These are phyloP conservation scores for Chironomus striatipennis DNA, from an alignment of 1,140 invertebrate genomes.

Conservation along the genomic window DNA sequence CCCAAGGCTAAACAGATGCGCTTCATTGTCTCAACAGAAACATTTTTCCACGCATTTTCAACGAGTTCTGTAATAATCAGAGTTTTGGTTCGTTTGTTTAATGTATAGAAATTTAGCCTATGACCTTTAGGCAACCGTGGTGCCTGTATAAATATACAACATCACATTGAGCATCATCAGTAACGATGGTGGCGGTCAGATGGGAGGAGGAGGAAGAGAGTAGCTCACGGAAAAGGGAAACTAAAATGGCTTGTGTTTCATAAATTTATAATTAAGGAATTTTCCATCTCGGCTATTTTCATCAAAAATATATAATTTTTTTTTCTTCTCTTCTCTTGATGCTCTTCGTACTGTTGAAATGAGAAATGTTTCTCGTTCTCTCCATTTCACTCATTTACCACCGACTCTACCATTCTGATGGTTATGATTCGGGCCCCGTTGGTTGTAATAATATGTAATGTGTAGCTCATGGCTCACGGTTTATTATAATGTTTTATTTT, in stretches of 20 bases:
- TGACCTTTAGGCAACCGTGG: neutral
- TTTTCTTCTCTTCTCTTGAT: neutral
- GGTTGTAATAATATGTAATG: no score
- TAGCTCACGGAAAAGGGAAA: neutral
- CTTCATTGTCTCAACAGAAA: no score
- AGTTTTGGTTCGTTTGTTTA: conserved; percentile 18
- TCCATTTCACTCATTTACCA: no score
- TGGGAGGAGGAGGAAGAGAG: neutral
- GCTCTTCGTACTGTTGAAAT: neutral
- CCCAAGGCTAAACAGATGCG: no score
- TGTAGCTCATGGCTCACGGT: neutral
- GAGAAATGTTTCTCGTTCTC: neutral
- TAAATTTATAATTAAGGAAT: conserved; percentile 23
- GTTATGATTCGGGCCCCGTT: no score
- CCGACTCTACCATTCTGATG: no score
- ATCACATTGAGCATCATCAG: neutral
- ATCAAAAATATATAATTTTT: neutral
- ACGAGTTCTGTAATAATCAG: neutral
- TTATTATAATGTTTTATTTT: neutral
- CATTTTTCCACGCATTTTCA: no score
- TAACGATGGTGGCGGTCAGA: neutral
- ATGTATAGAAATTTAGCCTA: conserved; percentile 14
- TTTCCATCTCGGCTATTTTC: conserved; percentile 23
- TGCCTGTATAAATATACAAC: neutral
- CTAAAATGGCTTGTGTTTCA: conserved; percentile 21